Conservation (phyloP, 2,113 vertebrate genomes). For the Oreochromis spilurus region DNA sequence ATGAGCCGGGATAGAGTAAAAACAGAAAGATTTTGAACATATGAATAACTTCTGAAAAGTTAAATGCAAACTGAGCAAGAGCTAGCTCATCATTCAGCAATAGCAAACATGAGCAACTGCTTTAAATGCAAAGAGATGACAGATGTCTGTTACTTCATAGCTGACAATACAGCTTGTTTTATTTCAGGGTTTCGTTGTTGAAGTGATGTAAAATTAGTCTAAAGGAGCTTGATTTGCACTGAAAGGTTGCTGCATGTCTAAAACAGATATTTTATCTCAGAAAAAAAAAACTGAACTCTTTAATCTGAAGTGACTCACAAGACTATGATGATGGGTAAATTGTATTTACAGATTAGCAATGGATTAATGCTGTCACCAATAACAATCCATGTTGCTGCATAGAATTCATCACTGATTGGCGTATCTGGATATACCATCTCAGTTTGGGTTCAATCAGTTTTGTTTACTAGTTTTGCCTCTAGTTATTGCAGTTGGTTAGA, state of each 20-base stretch:
- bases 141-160: background rate
- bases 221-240: background rate
- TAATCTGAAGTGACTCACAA: background rate
- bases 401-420: background rate
- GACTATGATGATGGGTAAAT: background rate
- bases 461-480: background rate
- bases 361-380: background rate
- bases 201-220: background rate
- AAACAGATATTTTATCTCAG: background rate
- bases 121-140: background rate
- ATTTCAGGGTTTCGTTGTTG: background rate
- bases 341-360: background rate
- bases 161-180: background rate
- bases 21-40: background rate
- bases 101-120: background rate
- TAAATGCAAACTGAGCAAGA: background rate
- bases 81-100: background rate
- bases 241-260: background rate
- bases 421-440: background rate
- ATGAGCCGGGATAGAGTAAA: background rate
- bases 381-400: background rate
- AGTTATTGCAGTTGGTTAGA: background rate
- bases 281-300: background rate
- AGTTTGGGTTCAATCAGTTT: background rate
- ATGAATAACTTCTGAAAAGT: background rate